Percentiles rank a stretch among this genome's conserved stretches.
Conservation (phyloP, 1,140 invertebrate species). For the Apocrypta bakeri region DNA sequence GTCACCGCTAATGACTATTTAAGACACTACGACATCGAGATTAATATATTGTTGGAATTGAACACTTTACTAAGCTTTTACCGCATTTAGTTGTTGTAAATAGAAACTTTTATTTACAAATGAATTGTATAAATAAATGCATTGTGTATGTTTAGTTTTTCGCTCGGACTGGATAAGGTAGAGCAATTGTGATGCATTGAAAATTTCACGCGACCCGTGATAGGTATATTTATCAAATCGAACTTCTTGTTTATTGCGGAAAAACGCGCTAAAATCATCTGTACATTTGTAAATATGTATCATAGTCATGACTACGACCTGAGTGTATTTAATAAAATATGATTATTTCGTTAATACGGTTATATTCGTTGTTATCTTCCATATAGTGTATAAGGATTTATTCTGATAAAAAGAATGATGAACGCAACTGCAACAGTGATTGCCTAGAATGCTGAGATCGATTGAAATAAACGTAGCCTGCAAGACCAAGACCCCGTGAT, state of each 20-base stretch:
- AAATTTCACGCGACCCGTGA: constrained; percentile 21
- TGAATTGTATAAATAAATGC: not conserved
- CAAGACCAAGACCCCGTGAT: too few species aligned
- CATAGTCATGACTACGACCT: not conserved
- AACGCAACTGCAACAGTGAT: too few species aligned
- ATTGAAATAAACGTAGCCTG: too few species aligned
- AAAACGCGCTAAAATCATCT: constrained; percentile 24
- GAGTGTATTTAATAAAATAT: constrained; percentile 20
- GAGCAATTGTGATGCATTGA: not conserved
- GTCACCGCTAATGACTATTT: too few species aligned
- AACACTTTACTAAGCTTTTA: not conserved
- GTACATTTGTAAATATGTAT: constrained; percentile 44
- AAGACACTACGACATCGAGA: too few species aligned
- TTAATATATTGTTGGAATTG: too few species aligned
- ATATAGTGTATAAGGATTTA: not conserved
- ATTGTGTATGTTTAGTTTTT: not conserved
- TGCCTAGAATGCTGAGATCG: too few species aligned
- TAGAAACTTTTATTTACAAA: not conserved
- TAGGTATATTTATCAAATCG: constrained; percentile 15
- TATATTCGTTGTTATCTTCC: not conserved
- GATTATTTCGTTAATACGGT: not conserved
- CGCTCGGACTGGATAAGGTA: not conserved
- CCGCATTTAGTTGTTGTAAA: too few species aligned
- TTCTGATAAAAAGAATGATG: not conserved
- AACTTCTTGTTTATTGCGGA: constrained; percentile 13